These are phyloP conservation scores for Sebastes fasciatus DNA, from an alignment of 2,113 vertebrate genomes.

Conservation along the genomic window DNA sequence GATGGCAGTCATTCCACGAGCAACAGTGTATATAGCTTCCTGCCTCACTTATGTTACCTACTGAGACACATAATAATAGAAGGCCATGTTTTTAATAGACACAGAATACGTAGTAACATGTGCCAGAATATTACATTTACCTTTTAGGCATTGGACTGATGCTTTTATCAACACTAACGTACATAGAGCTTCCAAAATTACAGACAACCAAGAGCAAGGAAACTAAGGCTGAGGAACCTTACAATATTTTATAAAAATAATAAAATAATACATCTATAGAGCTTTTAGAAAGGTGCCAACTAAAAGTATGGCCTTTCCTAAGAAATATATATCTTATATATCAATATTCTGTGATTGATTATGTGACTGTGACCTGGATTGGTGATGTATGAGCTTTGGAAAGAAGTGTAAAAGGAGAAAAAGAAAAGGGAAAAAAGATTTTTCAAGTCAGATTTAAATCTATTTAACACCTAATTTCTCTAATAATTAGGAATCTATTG, in stretches of 20 bases:
- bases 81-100: neutral
- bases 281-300: too few relatives aligned
- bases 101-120: neutral
- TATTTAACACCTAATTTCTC: neutral
- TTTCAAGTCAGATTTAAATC: too few relatives aligned
- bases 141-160: neutral
- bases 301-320: too few relatives aligned
- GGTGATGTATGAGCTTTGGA: too few relatives aligned
- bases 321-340: too few relatives aligned
- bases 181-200: neutral
- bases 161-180: neutral
- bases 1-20: slow-evolving; percentile 55
- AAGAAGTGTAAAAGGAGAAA: neutral
- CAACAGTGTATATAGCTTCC: neutral
- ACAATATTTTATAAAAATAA: too few relatives aligned
- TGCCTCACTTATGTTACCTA: neutral
- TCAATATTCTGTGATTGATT: neutral
- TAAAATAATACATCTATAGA: too few relatives aligned
- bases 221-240: neutral
- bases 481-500: too few relatives aligned
- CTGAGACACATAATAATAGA: neutral
- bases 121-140: neutral
- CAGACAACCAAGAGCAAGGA: neutral
- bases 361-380: too few relatives aligned
- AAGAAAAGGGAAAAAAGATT: too few relatives aligned